These are phyloP conservation scores for Pseudomyrmex sp. DNA, from an alignment of 1,140 invertebrate genomes.

Conservation along the genomic window DNA sequence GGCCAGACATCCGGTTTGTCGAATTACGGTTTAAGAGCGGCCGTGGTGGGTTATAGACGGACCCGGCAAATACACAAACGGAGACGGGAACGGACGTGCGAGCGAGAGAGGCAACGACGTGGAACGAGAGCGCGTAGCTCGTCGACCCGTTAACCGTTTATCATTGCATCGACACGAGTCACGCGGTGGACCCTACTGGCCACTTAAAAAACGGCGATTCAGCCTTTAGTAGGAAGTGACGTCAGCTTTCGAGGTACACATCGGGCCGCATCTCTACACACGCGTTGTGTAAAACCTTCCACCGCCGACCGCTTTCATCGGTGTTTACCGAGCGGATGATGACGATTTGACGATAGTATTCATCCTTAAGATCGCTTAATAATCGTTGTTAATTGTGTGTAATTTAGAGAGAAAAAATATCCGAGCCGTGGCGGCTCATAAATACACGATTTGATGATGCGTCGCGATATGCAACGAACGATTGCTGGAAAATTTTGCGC, in stretches of 20 bases:
- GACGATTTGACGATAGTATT: slow-evolving; percentile 2
- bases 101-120: slow-evolving; percentile 69
- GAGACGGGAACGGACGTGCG: slow-evolving; percentile 51
- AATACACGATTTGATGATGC: neutral
- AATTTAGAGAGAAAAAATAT: neutral
- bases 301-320: neutral
- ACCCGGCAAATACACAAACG: slow-evolving; percentile 67
- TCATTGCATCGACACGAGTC: slow-evolving; percentile 82
- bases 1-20: slow-evolving; percentile 84
- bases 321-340: neutral
- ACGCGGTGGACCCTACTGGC: slow-evolving; percentile 76
- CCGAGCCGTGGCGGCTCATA: neutral
- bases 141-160: slow-evolving; percentile 79
- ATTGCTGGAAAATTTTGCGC: neutral
- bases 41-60: slow-evolving; percentile 68
- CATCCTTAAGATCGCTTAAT: neutral
- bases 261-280: slow-evolving; percentile 10
- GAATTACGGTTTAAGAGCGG: slow-evolving; percentile 78
- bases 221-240: slow-evolving; percentile 82
- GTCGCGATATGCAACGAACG: neutral
- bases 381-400: slow-evolving; percentile 10
- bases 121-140: slow-evolving; percentile 73
- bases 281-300: slow-evolving; percentile 29
- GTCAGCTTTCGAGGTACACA: slow-evolving; percentile 67
- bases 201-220: slow-evolving; percentile 79